Percentiles rank a stretch among this genome's conserved stretches.
Evolutionary conservation across 2,797 vertebrate species (phyloP).

Genomic region (Spatula versicolor): DNA sequence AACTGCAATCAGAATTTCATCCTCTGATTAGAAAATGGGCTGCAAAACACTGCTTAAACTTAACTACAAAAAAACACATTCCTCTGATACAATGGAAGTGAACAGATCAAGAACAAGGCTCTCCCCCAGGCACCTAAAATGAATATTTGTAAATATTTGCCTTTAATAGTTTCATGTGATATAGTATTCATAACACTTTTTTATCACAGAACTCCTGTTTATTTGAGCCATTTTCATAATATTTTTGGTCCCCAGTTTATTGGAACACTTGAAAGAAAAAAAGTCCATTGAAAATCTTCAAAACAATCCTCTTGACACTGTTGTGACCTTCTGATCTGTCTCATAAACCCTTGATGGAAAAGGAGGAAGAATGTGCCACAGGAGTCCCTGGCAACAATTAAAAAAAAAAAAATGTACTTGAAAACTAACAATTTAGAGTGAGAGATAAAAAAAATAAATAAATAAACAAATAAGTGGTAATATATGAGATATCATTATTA

Average conservation of each 20-base stretch:
- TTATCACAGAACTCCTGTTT: background rate
- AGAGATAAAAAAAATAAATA: background rate
- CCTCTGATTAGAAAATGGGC: background rate
- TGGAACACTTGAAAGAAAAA: background rate
- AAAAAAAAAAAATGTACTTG: constrained; percentile 28
- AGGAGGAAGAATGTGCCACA: background rate
- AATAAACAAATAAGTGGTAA: background rate
- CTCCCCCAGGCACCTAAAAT: background rate
- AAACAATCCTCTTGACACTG: background rate
- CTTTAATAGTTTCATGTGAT: background rate
- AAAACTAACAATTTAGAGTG: background rate
- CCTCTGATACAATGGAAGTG: background rate
- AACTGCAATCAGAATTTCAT: constrained; percentile 2
- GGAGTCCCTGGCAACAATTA: background rate
- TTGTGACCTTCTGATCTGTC: constrained; percentile 26
- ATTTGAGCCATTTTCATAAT: background rate
- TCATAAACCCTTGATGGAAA: constrained; percentile 38
- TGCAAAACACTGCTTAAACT: background rate
- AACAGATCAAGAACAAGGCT: background rate
- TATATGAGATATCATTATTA: background rate
- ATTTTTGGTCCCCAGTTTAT: background rate
- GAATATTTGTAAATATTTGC: background rate
- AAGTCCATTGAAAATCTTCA: background rate
- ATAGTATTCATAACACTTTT: background rate
- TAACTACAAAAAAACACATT: background rate